Conservation (phyloP, 2,113 vertebrate species). For the Tragelaphus imberbis region DNA sequence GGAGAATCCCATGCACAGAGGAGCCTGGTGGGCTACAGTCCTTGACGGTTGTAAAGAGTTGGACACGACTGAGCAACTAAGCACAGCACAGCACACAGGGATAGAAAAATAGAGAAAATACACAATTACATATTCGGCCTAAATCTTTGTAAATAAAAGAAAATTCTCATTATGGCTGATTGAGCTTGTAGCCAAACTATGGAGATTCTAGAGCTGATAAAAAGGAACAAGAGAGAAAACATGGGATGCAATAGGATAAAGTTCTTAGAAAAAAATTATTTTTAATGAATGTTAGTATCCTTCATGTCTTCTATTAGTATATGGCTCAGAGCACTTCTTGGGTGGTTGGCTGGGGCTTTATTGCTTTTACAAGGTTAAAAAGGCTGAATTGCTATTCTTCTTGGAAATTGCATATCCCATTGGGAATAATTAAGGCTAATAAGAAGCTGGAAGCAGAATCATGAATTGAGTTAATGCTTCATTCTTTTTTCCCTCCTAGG, state of each 20-base stretch:
- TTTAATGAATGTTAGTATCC: background rate
- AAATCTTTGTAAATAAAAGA: constrained; percentile 25
- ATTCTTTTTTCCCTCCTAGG: constrained; percentile 78
- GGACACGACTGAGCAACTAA: accelerated
- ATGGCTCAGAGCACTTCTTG: background rate
- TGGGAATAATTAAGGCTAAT: constrained; percentile 55
- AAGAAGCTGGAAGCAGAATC: constrained; percentile 41
- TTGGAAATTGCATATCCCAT: constrained; percentile 44
- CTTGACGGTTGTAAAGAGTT: background rate
- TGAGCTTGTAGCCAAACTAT: background rate
- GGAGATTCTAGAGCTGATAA: background rate
- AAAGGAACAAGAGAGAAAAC: constrained; percentile 7
- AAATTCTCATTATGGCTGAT: background rate
- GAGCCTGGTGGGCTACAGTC: background rate
- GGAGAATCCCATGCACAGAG: background rate
- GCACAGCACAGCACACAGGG: background rate
- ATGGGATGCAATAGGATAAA: background rate
- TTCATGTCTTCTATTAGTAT: background rate
- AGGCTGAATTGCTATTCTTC: constrained; percentile 42
- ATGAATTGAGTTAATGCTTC: constrained; percentile 55
- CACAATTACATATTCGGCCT: background rate
- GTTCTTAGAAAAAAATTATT: background rate
- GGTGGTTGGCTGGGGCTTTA: background rate
- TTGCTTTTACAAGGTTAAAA: constrained; percentile 54
- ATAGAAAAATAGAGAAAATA: background rate